These are phyloP conservation scores for Dusona sp. DNA, from an alignment of 2,888 invertebrate species.

Conservation along the genomic window DNA sequence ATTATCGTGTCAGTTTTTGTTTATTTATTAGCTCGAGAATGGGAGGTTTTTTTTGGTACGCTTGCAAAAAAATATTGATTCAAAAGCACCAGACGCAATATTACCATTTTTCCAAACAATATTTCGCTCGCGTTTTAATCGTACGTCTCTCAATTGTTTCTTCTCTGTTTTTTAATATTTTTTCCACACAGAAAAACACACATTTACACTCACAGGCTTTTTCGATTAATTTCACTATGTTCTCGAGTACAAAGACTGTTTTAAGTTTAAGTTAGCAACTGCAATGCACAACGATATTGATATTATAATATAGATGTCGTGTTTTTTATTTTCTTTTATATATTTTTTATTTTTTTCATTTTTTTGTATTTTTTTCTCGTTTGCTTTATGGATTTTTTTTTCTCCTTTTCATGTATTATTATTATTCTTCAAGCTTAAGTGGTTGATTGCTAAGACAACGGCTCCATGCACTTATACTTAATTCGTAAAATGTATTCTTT, in stretches of 20 bases:
- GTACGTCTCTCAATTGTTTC: conserved; percentile 55
- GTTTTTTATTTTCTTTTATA: conserved; percentile 26
- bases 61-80: conserved; percentile 57
- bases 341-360: conserved; percentile 9
- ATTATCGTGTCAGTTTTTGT: conserved; percentile 3
- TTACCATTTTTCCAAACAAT: conserved; percentile 3
- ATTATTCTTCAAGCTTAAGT: conserved; percentile 71
- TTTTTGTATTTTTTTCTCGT: background rate
- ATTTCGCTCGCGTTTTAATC: conserved; percentile 10
- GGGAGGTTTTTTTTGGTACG: conserved; percentile 39
- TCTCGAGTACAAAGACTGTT: conserved; percentile 48
- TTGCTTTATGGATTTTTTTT: background rate
- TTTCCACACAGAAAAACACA: conserved; percentile 39
- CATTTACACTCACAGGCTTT: conserved; percentile 44
- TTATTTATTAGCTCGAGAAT: conserved; percentile 26
- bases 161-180: conserved; percentile 44
- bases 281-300: conserved; percentile 59
- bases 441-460: conserved; percentile 76
- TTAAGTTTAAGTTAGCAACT: conserved; percentile 53
- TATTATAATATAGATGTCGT: conserved; percentile 58
- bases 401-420: conserved; percentile 23
- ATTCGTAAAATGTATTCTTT: conserved; percentile 67
- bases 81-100: conserved; percentile 58
- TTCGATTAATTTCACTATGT: conserved; percentile 42
- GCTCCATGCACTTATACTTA: conserved; percentile 75